phyloP scores from a whole-genome alignment of 2,888 invertebrate genomes.

The Megamerina dolium region DNA sequence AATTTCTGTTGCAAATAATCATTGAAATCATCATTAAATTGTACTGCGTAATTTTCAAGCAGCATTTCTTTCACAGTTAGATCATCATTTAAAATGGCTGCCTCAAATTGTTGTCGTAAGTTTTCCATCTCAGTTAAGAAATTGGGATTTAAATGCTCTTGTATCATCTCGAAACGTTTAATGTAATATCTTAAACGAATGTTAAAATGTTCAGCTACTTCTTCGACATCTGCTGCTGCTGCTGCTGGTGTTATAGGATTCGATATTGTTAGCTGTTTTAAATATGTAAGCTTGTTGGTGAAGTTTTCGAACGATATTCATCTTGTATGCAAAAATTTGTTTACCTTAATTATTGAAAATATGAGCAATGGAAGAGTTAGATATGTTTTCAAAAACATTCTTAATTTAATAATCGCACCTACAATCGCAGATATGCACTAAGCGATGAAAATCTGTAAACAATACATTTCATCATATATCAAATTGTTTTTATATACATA shows the following conservation, averaged over 20 bases:
- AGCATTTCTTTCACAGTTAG: slow-evolving; percentile 12
- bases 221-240: slow-evolving; percentile 1
- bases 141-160: slow-evolving; percentile 4
- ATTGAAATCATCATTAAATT: slow-evolving; percentile 10
- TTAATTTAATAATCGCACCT: no score
- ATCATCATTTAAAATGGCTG: slow-evolving; percentile 10
- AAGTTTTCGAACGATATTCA: no score
- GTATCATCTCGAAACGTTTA: slow-evolving; percentile 16
- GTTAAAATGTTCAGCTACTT: slow-evolving; percentile 15
- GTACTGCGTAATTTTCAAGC: slow-evolving; percentile 9
- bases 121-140: slow-evolving; percentile 13
- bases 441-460: no score
- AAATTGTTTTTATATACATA: no score
- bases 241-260: neutral
- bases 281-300: no score
- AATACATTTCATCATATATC: no score
- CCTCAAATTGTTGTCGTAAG: slow-evolving; percentile 13
- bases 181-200: slow-evolving; percentile 19
- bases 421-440: no score
- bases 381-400: no score
- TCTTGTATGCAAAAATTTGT: no score
- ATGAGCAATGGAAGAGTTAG: no score
- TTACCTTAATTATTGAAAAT: no score
- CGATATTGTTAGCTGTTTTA: neutral
- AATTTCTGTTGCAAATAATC: slow-evolving; percentile 16